phyloP scores from a whole-genome alignment of 2,888 invertebrate genomes.

The Oscheius sp. region DNA sequence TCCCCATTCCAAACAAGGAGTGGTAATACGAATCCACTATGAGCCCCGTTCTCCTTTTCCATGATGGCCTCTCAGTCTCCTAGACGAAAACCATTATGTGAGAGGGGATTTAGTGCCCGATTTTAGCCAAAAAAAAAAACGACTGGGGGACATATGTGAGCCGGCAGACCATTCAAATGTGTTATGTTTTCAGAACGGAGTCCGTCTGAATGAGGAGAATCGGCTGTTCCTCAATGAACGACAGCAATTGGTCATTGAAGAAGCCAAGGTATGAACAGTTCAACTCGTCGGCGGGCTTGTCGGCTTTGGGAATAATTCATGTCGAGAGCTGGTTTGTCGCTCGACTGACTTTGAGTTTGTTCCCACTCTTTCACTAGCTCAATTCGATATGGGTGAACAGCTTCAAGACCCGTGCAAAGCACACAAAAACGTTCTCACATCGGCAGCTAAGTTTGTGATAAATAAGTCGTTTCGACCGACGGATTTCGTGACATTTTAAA shows the following conservation, averaged over 20 bases:
- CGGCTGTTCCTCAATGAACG: conserved; percentile 57
- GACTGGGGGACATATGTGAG: background rate
- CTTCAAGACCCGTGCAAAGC: background rate
- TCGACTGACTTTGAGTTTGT: conserved; percentile 17
- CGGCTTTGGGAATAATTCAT: conserved; percentile 31
- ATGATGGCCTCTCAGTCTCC: conserved; percentile 11
- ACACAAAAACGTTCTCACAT: conserved; percentile 11
- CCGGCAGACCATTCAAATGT: background rate
- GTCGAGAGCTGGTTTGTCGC: conserved; percentile 19
- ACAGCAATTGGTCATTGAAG: conserved; percentile 63
- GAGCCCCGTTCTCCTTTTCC: no score
- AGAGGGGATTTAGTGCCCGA: conserved; percentile 29
- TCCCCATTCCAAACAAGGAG: no score
- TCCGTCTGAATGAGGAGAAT: conserved; percentile 34
- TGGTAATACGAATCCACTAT: no score
- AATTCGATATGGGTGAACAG: conserved; percentile 10
- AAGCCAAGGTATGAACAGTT: conserved; percentile 37
- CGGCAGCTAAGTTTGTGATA: background rate
- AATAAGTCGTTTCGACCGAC: no score
- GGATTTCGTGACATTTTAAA: no score
- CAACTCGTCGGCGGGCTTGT: background rate
- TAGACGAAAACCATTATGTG: conserved; percentile 29
- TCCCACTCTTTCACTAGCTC: conserved; percentile 15
- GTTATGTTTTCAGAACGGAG: conserved; percentile 54
- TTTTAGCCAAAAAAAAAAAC: conserved; percentile 21